Percentiles rank a stretch among this genome's conserved stretches.
phyloP scores from a whole-genome alignment of 2,888 invertebrate genomes.

The Drosophila prostipennis region DNA sequence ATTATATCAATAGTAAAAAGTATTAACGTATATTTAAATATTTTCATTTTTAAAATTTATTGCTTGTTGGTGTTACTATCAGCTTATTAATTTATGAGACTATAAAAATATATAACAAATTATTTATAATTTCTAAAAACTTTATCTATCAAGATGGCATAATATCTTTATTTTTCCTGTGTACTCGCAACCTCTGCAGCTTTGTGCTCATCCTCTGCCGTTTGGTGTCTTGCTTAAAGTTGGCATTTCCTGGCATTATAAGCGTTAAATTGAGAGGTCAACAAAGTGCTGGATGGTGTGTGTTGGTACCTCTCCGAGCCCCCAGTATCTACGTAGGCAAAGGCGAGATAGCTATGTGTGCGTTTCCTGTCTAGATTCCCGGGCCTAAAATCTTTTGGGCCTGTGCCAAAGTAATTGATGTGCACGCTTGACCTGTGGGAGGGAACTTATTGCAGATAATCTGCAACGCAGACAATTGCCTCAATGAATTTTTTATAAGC shows the following conservation, averaged over 20 bases:
- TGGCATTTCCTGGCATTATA: constrained; percentile 76
- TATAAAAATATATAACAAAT: too few species aligned
- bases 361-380: constrained; percentile 54
- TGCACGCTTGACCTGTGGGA: constrained; percentile 83
- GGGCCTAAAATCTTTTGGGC: constrained; percentile 57
- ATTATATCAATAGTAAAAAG: too few species aligned
- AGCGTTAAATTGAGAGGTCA: constrained; percentile 83
- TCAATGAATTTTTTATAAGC: constrained; percentile 77
- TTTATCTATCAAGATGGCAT: too few species aligned
- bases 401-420: constrained; percentile 84
- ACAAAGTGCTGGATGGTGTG: constrained; percentile 46
- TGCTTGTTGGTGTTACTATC: too few species aligned
- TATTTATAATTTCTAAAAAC: too few species aligned
- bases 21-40: too few species aligned
- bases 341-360: constrained; percentile 17
- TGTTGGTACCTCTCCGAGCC: constrained; percentile 26
- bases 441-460: constrained; percentile 83
- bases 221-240: constrained; percentile 49
- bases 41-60: too few species aligned
- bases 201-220: constrained; percentile 41
- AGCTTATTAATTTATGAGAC: too few species aligned
- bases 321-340: constrained; percentile 21
- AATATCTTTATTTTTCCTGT: background rate
- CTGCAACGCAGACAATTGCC: constrained; percentile 82
- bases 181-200: constrained; percentile 3